Evolutionary conservation across 2,113 vertebrate genomes (phyloP).

Genomic region (Corapipo altera): DNA sequence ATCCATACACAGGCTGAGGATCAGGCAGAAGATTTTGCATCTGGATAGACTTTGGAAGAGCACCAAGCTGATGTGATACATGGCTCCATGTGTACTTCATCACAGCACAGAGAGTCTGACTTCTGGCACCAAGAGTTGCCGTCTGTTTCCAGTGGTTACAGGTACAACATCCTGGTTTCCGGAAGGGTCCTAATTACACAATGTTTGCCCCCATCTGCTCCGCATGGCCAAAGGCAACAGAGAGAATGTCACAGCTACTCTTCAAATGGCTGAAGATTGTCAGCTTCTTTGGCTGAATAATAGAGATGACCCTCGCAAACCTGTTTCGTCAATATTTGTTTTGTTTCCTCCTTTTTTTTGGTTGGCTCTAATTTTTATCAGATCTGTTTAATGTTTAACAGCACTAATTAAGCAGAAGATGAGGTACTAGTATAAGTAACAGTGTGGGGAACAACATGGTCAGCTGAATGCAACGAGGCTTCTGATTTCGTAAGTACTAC

Average conservation of each 20-base stretch:
- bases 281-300: not conserved
- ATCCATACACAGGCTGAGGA: not conserved
- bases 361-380: not conserved
- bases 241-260: not conserved
- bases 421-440: not conserved
- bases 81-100: not conserved
- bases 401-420: not conserved
- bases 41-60: not conserved
- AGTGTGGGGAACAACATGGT: not conserved
- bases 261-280: not conserved
- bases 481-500: constrained; percentile 49
- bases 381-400: constrained; percentile 55
- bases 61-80: accelerated
- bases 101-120: not conserved
- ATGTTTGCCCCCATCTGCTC: not conserved
- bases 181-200: not conserved
- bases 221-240: not conserved
- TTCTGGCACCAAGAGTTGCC: not conserved
- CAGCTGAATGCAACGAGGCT: not conserved
- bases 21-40: not conserved
- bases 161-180: not conserved
- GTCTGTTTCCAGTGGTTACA: not conserved
- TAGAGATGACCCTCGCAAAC: not conserved
- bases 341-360: not conserved
- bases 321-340: constrained; percentile 21